A percentile compares a stretch with the other conserved stretches of the same genome.
Conservation (phyloP, 2,888 invertebrate genomes). For the Eutolmus rufibarbis region DNA sequence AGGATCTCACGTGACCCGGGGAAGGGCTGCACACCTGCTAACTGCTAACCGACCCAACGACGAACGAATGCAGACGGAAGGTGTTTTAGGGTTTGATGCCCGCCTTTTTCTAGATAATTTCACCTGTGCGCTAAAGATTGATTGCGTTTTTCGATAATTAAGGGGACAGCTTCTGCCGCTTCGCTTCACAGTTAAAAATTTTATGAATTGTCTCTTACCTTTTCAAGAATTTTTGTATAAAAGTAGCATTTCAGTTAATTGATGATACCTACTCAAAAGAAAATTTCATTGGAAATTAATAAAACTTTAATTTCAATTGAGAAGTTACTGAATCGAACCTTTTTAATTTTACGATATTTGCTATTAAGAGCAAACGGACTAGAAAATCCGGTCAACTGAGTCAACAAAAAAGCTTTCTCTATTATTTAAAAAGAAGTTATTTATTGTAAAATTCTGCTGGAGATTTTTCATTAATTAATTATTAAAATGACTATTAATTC, state of each 20-base stretch:
- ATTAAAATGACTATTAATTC: too few relatives aligned
- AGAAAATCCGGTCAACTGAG: neutral
- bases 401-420: too few relatives aligned
- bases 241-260: neutral
- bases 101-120: neutral
- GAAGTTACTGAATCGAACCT: neutral
- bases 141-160: slow-evolving; percentile 28
- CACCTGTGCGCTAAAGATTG: slow-evolving; percentile 29
- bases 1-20: slow-evolving; percentile 39
- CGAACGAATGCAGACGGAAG: neutral
- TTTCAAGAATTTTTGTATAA: neutral
- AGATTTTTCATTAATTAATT: too few relatives aligned
- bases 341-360: neutral
- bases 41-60: slow-evolving; percentile 37
- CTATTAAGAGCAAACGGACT: neutral
- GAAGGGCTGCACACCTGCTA: slow-evolving; percentile 45
- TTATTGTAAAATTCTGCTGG: too few relatives aligned
- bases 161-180: neutral
- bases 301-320: neutral
- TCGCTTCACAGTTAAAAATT: neutral
- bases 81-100: neutral
- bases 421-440: too few relatives aligned
- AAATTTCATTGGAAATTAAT: neutral
- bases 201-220: neutral
- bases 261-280: neutral